phyloP scores from a whole-genome alignment of 2,113 vertebrate species.

The Pungitius pungitius region DNA sequence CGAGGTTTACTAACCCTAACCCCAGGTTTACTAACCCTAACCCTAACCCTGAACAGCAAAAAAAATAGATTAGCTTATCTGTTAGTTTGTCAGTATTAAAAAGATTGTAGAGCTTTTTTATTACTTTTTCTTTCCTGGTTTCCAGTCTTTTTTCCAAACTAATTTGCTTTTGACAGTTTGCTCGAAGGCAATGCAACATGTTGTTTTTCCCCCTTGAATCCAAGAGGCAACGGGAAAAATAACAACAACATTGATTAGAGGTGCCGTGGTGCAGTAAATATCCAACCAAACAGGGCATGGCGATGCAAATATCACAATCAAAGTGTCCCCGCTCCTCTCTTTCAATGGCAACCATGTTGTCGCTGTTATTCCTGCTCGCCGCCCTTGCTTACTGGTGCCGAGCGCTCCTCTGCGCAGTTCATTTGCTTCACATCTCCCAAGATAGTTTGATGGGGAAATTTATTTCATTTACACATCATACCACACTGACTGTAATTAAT shows the following conservation, averaged over 20 bases:
- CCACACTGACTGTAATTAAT: conserved; percentile 82
- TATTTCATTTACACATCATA: conserved; percentile 82
- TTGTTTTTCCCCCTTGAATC: background rate
- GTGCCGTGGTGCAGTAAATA: background rate
- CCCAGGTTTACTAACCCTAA: too few species aligned
- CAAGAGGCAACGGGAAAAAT: background rate
- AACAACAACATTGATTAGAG: background rate
- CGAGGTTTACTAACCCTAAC: too few species aligned
- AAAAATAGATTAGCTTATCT: too few species aligned
- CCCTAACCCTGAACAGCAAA: too few species aligned
- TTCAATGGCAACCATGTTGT: conserved; percentile 45
- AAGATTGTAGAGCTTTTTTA: background rate
- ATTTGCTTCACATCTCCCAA: conserved; percentile 71
- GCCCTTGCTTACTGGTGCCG: conserved; percentile 64
- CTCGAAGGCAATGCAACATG: background rate
- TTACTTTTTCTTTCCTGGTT: background rate
- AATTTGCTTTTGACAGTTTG: background rate
- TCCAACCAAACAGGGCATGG: background rate
- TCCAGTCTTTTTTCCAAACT: background rate
- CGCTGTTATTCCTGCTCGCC: conserved; percentile 67
- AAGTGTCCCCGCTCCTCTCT: background rate
- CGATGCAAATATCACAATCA: conserved; percentile 5
- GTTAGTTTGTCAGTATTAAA: background rate
- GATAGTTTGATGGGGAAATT: conserved; percentile 79
- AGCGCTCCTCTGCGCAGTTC: conserved; percentile 69